These are phyloP conservation scores for Amazona vittata DNA, from an alignment of 2,113 vertebrate genomes.

Conservation along the genomic window DNA sequence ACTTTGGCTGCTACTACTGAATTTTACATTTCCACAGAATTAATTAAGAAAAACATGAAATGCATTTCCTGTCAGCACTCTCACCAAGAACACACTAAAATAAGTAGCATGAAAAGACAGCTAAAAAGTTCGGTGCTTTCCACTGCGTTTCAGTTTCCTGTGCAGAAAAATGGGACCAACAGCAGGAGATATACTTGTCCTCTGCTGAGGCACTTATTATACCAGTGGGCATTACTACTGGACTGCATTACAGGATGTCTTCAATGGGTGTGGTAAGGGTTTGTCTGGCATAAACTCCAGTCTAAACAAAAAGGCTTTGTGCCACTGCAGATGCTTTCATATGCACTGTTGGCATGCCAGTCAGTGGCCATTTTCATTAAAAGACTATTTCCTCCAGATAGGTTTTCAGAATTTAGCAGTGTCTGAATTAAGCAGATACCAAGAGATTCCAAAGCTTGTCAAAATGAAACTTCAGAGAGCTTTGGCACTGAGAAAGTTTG, in stretches of 20 bases:
- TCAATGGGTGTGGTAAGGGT: not conserved
- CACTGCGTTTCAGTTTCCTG: constrained; percentile 15
- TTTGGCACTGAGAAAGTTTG: not conserved
- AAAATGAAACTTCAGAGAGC: not conserved
- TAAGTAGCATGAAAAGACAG: not conserved
- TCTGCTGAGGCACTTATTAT: not conserved
- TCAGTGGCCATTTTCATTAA: not conserved
- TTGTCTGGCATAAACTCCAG: not conserved
- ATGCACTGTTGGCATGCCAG: not conserved
- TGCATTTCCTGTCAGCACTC: constrained; percentile 21
- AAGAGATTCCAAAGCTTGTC: not conserved
- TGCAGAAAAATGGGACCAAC: not conserved
- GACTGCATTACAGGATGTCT: not conserved
- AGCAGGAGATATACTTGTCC: not conserved
- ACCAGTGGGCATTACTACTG: not conserved
- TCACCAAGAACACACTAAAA: not conserved
- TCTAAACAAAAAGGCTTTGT: not conserved
- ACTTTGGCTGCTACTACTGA: not conserved
- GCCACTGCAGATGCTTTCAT: not conserved
- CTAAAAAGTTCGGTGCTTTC: constrained; percentile 61
- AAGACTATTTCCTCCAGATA: not conserved
- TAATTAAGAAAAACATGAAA: constrained; percentile 38
- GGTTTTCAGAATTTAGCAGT: not conserved
- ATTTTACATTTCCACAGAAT: not conserved
- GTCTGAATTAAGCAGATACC: not conserved